Evolutionary conservation across 2,113 vertebrate genomes (phyloP).

Genomic region (Rhabdornis inornatus): DNA sequence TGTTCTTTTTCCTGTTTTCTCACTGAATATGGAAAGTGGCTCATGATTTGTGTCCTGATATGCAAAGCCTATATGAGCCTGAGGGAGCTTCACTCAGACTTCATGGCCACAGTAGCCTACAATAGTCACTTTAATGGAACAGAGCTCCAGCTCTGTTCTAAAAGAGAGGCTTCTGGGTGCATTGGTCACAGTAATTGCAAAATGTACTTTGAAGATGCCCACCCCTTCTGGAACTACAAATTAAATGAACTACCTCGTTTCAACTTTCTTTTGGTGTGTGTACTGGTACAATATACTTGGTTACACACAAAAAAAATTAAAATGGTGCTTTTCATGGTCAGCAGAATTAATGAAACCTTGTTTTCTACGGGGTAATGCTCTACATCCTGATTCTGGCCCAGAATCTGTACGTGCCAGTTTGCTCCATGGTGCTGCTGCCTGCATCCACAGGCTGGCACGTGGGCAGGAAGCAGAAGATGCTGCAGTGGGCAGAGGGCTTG

Average conservation of each 20-base stretch:
- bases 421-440: neutral
- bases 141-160: neutral
- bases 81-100: neutral
- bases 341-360: neutral
- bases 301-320: neutral
- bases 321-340: neutral
- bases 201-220: neutral
- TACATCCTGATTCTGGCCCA: neutral
- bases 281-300: neutral
- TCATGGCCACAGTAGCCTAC: neutral
- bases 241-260: neutral
- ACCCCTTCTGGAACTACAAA: neutral
- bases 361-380: neutral
- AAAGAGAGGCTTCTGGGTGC: neutral
- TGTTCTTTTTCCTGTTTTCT: constrained; percentile 60
- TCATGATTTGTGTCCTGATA: constrained; percentile 17
- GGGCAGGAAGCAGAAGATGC: neutral
- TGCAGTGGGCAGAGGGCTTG: neutral
- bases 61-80: neutral
- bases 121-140: neutral
- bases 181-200: neutral
- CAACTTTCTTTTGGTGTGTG: neutral
- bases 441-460: fast-evolving
- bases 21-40: constrained; percentile 12
- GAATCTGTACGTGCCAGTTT: neutral